A percentile compares a stretch with the other conserved stretches of the same genome.
phyloP scores from a whole-genome alignment of 2,888 invertebrate genomes.

The Lasioglossum calceatum region DNA sequence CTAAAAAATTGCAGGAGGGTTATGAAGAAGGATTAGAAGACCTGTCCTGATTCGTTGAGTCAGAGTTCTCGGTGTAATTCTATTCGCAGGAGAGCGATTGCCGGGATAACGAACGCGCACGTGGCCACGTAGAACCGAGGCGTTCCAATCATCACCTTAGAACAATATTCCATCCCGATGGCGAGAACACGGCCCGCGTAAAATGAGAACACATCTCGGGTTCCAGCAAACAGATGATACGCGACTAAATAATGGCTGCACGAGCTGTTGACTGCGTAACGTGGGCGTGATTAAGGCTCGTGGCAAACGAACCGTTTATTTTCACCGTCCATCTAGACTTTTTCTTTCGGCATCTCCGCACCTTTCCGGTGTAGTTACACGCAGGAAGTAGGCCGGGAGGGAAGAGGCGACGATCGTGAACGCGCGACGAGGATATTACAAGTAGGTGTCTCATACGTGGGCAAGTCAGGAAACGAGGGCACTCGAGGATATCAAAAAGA shows the following conservation, averaged over 20 bases:
- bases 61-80: background rate
- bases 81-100: background rate
- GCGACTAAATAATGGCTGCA: conserved; percentile 32
- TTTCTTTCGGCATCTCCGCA: conserved; percentile 68
- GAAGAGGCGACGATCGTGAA: conserved; percentile 64
- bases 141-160: conserved; percentile 15
- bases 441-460: conserved; percentile 73
- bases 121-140: background rate
- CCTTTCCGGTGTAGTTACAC: conserved; percentile 71
- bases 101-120: background rate
- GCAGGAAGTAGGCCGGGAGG: conserved; percentile 66
- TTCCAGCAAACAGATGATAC: background rate
- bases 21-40: too few relatives aligned
- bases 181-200: conserved; percentile 5
- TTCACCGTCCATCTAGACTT: conserved; percentile 55
- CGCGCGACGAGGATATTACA: conserved; percentile 63
- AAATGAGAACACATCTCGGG: conserved; percentile 8
- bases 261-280: conserved; percentile 30
- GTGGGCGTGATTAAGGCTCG: conserved; percentile 66
- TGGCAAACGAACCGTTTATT: conserved; percentile 67
- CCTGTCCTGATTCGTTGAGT: background rate
- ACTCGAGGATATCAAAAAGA: conserved; percentile 77
- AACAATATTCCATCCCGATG: conserved; percentile 1
- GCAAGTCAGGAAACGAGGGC: conserved; percentile 83
- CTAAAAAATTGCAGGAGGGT: background rate